Evolutionary conservation across 1,140 invertebrate species (phyloP), one percentile per base, ranked within the genome.

Genomic region (Dinoponera quadriceps): DNA sequence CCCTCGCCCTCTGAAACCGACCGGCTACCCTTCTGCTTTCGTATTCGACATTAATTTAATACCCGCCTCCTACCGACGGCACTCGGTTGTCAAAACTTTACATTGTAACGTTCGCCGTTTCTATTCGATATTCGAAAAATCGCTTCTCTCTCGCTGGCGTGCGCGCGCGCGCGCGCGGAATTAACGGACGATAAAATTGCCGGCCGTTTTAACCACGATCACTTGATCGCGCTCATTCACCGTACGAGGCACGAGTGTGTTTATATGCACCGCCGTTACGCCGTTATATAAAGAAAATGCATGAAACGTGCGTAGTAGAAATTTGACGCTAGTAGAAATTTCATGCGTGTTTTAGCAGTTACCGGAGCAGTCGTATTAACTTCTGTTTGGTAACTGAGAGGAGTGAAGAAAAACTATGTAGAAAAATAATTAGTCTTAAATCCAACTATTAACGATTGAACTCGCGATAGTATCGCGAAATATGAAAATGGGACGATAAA

Each of bases 31-130:
- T 51, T 77, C 62, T 54, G 74, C 62, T 80, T 80, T 57, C 75
- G 22, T 59, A 71, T 80, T 80, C 75, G 75, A 80, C 75, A 80
- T 80, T 80, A 80, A 80, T 80, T 80, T 80, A 80, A 80, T 80
- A 71, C 65, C 57, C 55, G 27, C 69, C 65, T 80, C 55, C 16
- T 18, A n/a, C 7, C 33, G 14, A 9, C 54, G 4, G 33, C 33
- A 25, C 4, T 22, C 5, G 63, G 65, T 71, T 80, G 65, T 80
- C 65, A 80, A 80, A 80, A 80, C 75, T 80, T 80, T 80, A 55
- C 74, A 16, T 78, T 68, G 22, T 59, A 69, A 57, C 65, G 69
- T 57, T 69, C 22, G 51, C 51, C 65, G 38, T 71, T 69, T 9
- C 65, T 20, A 57, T 69, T 80, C 75, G 71, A 80, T 80, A 80